Conservation (phyloP, 2,113 vertebrate genomes). For the Corythaixoides concolor region DNA sequence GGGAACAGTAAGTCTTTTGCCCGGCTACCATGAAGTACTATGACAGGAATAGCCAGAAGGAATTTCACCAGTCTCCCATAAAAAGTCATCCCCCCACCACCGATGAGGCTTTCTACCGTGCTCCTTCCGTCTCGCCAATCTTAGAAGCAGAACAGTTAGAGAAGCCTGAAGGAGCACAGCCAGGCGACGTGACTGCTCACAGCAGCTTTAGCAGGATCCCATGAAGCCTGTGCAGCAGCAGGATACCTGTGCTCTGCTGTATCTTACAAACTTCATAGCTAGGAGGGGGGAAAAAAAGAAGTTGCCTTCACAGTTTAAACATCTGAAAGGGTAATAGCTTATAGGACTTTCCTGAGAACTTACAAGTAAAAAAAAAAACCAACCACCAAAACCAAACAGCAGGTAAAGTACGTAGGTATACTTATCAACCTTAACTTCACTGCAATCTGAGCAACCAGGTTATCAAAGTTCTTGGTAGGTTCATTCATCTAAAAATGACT, state of each 20-base stretch:
- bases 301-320: background rate
- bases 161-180: background rate
- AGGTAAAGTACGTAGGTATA: background rate
- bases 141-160: background rate
- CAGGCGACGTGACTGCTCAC: background rate
- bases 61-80: background rate
- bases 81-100: background rate
- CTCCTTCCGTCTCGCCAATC: background rate
- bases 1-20: background rate
- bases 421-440: background rate
- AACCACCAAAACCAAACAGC: background rate
- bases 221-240: background rate
- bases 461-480: background rate
- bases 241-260: background rate
- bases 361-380: background rate
- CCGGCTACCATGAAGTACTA: background rate
- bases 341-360: background rate
- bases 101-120: fast-evolving
- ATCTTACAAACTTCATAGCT: background rate
- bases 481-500: constrained; percentile 8
- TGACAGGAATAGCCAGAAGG: background rate
- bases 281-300: background rate
- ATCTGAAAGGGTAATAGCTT: background rate
- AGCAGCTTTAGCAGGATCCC: background rate
- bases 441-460: background rate